phyloP scores from a whole-genome alignment of 2,113 vertebrate species.

The Pterocles orientalis region DNA sequence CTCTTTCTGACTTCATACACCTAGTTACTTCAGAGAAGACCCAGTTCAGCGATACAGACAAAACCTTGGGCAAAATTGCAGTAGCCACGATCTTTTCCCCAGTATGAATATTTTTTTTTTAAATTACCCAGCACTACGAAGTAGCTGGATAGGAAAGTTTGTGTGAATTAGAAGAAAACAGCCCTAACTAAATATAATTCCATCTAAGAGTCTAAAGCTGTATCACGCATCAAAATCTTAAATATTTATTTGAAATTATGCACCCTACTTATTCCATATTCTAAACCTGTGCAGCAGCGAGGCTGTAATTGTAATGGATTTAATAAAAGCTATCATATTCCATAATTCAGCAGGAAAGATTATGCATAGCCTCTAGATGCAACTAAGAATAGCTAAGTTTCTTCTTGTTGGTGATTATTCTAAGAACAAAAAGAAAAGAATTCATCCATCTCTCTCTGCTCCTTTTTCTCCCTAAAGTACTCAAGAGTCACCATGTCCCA shows the following conservation, averaged over 20 bases:
- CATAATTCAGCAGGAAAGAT: slow-evolving; percentile 74
- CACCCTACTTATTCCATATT: slow-evolving; percentile 80
- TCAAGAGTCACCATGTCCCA: not conserved
- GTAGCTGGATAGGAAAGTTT: not conserved
- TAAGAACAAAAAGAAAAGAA: slow-evolving; percentile 27
- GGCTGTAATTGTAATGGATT: slow-evolving; percentile 69
- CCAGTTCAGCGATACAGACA: not conserved
- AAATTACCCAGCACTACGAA: not conserved
- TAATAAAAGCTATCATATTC: slow-evolving; percentile 72
- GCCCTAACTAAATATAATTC: slow-evolving; percentile 30
- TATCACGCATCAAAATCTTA: slow-evolving; percentile 74
- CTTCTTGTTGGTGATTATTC: slow-evolving; percentile 44
- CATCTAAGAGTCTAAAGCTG: slow-evolving; percentile 60
- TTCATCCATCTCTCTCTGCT: not conserved
- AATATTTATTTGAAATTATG: slow-evolving; percentile 82
- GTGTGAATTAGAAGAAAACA: not conserved
- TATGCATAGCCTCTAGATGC: slow-evolving; percentile 55
- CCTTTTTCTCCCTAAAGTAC: not conserved
- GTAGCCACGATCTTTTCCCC: not conserved
- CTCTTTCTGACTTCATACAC: not conserved
- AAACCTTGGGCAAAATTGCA: not conserved
- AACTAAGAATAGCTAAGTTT: slow-evolving; percentile 76
- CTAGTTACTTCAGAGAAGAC: not conserved
- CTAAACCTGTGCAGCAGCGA: slow-evolving; percentile 68
- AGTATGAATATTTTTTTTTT: not conserved